Evolutionary conservation across 2,797 vertebrate species (phyloP).

Genomic region (Cynopterus sphinx): DNA sequence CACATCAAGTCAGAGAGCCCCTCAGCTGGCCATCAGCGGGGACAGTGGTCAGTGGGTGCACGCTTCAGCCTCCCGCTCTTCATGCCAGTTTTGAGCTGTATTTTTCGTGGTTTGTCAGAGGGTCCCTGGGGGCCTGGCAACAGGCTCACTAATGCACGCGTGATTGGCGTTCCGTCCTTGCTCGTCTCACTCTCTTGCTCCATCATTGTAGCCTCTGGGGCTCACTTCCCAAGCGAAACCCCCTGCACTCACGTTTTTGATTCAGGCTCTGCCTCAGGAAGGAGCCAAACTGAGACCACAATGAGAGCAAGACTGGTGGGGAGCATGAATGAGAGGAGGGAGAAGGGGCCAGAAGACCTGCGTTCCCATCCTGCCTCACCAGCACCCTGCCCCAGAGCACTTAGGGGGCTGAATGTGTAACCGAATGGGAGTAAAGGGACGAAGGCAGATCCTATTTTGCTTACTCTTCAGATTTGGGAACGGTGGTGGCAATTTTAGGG

Average conservation of each 20-base stretch:
- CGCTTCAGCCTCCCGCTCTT: accelerated
- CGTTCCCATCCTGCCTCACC: accelerated
- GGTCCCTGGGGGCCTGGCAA: accelerated
- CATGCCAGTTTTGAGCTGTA: too few relatives aligned
- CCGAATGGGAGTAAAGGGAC: neutral
- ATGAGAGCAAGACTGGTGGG: neutral
- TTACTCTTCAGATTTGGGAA: neutral
- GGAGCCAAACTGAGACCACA: neutral
- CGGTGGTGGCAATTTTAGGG: neutral
- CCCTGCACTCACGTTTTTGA: neutral
- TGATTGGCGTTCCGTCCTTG: neutral
- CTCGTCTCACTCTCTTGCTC: neutral
- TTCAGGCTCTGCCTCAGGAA: neutral
- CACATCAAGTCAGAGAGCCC: too few relatives aligned
- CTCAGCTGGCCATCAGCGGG: too few relatives aligned
- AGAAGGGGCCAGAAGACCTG: neutral
- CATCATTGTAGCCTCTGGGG: neutral
- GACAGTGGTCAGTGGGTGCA: neutral
- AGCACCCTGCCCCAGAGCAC: neutral
- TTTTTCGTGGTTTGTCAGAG: neutral
- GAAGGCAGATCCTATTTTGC: neutral
- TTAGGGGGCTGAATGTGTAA: accelerated
- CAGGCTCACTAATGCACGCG: accelerated
- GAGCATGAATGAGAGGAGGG: accelerated
- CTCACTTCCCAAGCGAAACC: neutral